These are phyloP conservation scores for Elegia similella DNA, from an alignment of 2,888 invertebrate genomes.

Conservation along the genomic window DNA sequence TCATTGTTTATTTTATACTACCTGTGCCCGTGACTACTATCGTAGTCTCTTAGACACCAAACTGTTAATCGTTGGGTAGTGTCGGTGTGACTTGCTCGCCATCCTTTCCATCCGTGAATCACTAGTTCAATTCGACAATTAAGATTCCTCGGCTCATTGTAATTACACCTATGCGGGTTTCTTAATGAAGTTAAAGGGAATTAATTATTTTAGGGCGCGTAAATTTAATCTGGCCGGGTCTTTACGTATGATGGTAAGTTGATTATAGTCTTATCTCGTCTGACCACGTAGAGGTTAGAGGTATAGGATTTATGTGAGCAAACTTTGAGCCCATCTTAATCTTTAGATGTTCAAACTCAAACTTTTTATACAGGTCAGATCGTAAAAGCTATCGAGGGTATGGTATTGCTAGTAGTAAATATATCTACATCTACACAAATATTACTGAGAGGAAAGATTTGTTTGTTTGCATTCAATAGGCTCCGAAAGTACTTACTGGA, in stretches of 20 bases:
- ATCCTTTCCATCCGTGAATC: constrained; percentile 38
- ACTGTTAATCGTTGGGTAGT: too few species aligned
- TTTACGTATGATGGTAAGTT: constrained; percentile 67
- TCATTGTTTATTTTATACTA: too few species aligned
- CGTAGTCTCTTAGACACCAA: too few species aligned
- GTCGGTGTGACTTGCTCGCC: constrained; percentile 9
- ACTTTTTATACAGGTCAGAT: neutral
- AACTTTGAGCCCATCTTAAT: neutral
- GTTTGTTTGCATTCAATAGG: too few species aligned
- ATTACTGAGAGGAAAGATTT: too few species aligned
- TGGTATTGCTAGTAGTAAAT: too few species aligned
- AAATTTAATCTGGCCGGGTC: constrained; percentile 75
- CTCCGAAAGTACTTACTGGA: too few species aligned
- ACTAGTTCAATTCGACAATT: constrained; percentile 73
- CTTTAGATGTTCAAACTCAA: neutral
- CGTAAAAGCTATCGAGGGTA: too few species aligned
- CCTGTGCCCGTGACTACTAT: too few species aligned
- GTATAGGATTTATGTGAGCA: neutral
- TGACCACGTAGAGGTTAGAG: constrained; percentile 15
- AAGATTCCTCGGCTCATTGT: constrained; percentile 80
- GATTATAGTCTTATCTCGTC: constrained; percentile 49
- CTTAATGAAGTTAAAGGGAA: constrained; percentile 81
- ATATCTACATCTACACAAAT: too few species aligned
- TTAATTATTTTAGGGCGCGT: constrained; percentile 78
- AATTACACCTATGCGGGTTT: constrained; percentile 81